phyloP scores from a whole-genome alignment of 2,797 vertebrate species.

The Melanotaenia parkinsoni region DNA sequence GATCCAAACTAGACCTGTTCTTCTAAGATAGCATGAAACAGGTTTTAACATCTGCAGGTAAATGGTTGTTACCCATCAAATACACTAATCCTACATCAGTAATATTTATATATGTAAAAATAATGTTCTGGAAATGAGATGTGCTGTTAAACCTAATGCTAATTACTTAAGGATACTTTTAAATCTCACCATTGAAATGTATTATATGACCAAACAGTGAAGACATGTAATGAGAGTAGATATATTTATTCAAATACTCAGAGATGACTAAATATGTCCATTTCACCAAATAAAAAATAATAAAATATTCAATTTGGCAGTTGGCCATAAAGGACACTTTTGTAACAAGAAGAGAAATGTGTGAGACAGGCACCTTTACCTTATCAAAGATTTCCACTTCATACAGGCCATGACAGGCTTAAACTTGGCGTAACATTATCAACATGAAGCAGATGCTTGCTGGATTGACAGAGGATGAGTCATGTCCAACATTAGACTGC shows the following conservation, averaged over 20 bases:
- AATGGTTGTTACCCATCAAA: no score
- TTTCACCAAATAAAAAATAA: slow-evolving; percentile 58
- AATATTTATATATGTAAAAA: not conserved
- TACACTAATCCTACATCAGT: not conserved
- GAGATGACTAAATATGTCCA: slow-evolving; percentile 36
- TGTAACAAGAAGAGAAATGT: slow-evolving; percentile 38
- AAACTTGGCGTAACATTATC: not conserved
- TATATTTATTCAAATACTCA: slow-evolving; percentile 74
- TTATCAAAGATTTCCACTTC: slow-evolving; percentile 25
- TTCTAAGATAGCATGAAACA: not conserved
- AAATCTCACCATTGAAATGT: not conserved
- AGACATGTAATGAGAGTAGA: slow-evolving; percentile 21
- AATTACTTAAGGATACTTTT: not conserved
- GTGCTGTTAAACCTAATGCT: not conserved
- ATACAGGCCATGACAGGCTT: slow-evolving; percentile 19
- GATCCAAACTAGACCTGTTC: not conserved
- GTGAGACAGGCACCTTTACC: slow-evolving; percentile 26
- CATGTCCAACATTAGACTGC: slow-evolving; percentile 4
- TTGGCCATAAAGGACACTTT: slow-evolving; percentile 65
- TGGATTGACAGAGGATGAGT: slow-evolving; percentile 8
- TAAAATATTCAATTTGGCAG: slow-evolving; percentile 61
- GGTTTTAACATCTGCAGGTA: slow-evolving; percentile 3
- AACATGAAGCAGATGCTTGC: not conserved
- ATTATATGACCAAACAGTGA: not conserved
- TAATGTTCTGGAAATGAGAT: not conserved